phyloP scores from a whole-genome alignment of 2,888 invertebrate species.

The Caenorhabditis uteleia region DNA sequence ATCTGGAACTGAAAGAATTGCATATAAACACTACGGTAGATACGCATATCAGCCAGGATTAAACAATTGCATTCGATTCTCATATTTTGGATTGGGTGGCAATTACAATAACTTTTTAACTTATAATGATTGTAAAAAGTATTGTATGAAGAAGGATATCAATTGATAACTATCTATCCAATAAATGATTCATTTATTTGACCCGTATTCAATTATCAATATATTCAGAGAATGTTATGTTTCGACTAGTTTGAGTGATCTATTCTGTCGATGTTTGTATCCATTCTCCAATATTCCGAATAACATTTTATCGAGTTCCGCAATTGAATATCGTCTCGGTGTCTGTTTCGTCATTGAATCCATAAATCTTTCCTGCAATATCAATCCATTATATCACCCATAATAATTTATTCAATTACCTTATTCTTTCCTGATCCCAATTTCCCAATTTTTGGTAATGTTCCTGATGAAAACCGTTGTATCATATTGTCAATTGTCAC shows the following conservation, averaged over 20 bases:
- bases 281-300: slow-evolving; percentile 10
- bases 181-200: slow-evolving; percentile 7
- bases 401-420: not conserved
- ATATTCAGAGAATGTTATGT: slow-evolving; percentile 2
- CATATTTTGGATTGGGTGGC: slow-evolving; percentile 62
- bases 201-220: slow-evolving; percentile 19
- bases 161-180: not conserved
- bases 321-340: slow-evolving; percentile 27
- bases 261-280: slow-evolving; percentile 11
- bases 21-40: slow-evolving; percentile 56
- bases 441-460: slow-evolving; percentile 29
- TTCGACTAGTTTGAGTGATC: slow-evolving; percentile 29
- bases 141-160: slow-evolving; percentile 40
- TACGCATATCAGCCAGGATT: slow-evolving; percentile 54
- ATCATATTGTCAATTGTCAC: slow-evolving; percentile 65
- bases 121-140: slow-evolving; percentile 55
- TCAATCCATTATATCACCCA: not conserved
- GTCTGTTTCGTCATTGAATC: slow-evolving; percentile 14
- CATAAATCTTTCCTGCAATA: slow-evolving; percentile 18
- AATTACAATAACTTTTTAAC: slow-evolving; percentile 64
- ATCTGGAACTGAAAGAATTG: slow-evolving; percentile 51
- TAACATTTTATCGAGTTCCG: slow-evolving; percentile 33
- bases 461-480: slow-evolving; percentile 34
- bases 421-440: not conserved
- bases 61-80: slow-evolving; percentile 60